Evolutionary conservation across 2,797 vertebrate genomes (phyloP).

Genomic region (Neoniphon sammara): DNA sequence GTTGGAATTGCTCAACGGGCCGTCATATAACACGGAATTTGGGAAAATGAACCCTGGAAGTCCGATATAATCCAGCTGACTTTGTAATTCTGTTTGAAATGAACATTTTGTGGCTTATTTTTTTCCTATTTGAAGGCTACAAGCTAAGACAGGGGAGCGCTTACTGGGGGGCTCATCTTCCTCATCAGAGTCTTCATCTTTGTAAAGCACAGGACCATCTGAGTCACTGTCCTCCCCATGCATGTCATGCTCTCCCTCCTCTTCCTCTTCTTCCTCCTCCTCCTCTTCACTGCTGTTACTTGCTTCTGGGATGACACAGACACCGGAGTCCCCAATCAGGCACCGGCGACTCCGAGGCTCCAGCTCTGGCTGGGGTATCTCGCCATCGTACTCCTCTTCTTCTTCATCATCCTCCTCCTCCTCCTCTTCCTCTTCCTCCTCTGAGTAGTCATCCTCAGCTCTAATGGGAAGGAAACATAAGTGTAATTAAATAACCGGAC

Average conservation of each 20-base stretch:
- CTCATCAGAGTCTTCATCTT: slow-evolving; percentile 93
- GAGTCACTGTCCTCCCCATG: slow-evolving; percentile 91
- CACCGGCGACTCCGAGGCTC: slow-evolving; percentile 82
- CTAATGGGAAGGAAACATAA: slow-evolving; percentile 71
- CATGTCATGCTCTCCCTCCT: slow-evolving; percentile 81
- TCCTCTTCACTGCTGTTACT: slow-evolving; percentile 85
- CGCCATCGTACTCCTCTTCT: slow-evolving; percentile 82
- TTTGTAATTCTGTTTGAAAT: too few relatives aligned
- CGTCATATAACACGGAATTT: too few relatives aligned
- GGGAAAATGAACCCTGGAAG: too few relatives aligned
- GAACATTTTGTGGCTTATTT: too few relatives aligned
- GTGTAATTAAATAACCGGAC: background rate
- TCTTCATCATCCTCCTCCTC: slow-evolving; percentile 82
- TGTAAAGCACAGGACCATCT: slow-evolving; percentile 92
- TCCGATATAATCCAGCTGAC: too few relatives aligned
- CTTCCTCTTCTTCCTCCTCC: slow-evolving; percentile 78
- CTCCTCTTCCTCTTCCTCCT: slow-evolving; percentile 86
- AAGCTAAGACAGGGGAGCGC: slow-evolving; percentile 15
- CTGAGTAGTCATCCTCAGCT: slow-evolving; percentile 95
- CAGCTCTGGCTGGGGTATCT: slow-evolving; percentile 83
- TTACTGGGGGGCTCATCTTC: slow-evolving; percentile 86
- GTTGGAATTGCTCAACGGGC: too few relatives aligned
- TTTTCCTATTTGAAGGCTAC: too few relatives aligned
- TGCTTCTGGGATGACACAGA: slow-evolving; percentile 87
- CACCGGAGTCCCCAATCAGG: slow-evolving; percentile 86